Evolutionary conservation across 2,888 invertebrate species (phyloP).

Genomic region (Thelaira solivaga): DNA sequence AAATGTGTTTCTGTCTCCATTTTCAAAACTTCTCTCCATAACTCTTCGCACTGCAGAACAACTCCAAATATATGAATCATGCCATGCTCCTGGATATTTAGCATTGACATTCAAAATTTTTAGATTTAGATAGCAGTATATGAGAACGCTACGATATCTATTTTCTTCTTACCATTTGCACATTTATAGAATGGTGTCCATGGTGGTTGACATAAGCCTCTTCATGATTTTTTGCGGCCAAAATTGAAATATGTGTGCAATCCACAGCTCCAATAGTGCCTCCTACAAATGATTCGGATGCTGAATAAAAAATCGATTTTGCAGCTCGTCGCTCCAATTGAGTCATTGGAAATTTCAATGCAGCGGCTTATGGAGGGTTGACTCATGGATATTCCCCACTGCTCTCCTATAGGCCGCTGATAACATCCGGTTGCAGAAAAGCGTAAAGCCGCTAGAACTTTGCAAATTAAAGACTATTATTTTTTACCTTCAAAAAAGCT

Average conservation of each 20-base stretch:
- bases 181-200: constrained; percentile 7
- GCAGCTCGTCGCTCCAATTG: no score
- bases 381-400: no score
- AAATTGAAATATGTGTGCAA: neutral
- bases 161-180: neutral
- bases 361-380: no score
- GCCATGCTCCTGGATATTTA: neutral
- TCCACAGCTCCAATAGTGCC: neutral
- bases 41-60: neutral
- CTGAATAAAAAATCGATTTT: no score
- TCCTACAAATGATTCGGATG: neutral
- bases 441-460: neutral
- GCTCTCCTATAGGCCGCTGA: neutral
- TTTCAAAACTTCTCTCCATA: neutral
- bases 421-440: neutral
- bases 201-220: neutral
- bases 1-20: neutral
- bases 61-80: neutral
- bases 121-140: neutral
- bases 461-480: no score
- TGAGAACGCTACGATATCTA: no score
- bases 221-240: constrained; percentile 4
- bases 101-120: neutral
- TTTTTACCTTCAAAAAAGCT: no score
- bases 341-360: neutral